Base-by-base conservation (phyloP, 2,113 vertebrate genomes). In the Syngnathus floridae region DNA sequence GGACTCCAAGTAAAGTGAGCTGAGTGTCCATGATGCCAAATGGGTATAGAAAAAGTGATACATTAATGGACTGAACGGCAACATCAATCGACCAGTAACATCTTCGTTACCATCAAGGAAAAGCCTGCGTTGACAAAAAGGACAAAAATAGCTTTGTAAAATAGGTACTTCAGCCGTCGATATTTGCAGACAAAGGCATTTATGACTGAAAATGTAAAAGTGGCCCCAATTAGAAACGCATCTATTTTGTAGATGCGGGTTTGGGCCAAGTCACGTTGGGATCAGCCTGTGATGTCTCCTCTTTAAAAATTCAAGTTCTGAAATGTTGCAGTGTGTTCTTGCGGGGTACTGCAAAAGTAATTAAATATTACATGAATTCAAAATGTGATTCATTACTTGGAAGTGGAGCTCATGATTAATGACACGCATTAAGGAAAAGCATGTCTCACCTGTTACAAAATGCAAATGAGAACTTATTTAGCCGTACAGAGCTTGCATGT, bases 51-150 rank as follows among this genome's bases (percentile, higher is more conserved):
- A 38, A 86, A 86, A 81, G 73, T 38, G 43, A 66, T 67, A 76
- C 81, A 71, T 84, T 85, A 88, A 89, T 87, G 78, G 85, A 87
- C 71, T 82, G 82, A 72, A 43, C 66, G 73, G 62, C 16, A 22
- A n/a, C 67, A 82, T 86, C 82, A 87, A 87, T 86, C 84, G 74
- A 56, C 52, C 63, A 43, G 63, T 64, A 5, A 8, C 60, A 67
- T 22, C 68, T 54, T 67, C 31, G 41, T 19, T 60, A 75, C 72
- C 70, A 41, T 17, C 36, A 75, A 60, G 77, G 69, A 68, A 21
- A 55, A 62, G 51, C 66, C 22, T 4, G 61, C 49, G 65, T 11
- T 37, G 67, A 59, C 45, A 69, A 56, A 73, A 70, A 70, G 62
- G 64, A 69, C 60, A 12, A 74, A 62, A 67, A 66, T 10, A 31